Conservation (phyloP, 2,113 vertebrate species). For the Barbus barbus region DNA sequence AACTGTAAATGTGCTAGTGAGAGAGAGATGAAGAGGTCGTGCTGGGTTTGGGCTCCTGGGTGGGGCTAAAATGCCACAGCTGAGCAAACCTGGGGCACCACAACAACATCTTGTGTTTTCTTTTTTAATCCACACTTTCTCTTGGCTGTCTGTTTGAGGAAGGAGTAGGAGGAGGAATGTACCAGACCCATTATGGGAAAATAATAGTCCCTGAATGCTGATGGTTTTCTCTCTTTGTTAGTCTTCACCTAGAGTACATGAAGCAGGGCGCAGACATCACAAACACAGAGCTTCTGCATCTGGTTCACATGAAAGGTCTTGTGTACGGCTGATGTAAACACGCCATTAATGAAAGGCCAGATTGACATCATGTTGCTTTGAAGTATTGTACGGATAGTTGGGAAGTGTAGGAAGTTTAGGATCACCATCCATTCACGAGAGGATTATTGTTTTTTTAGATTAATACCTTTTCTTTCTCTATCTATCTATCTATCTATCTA, state of each 20-base stretch:
- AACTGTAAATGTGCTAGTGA: constrained; percentile 57
- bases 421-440: background rate
- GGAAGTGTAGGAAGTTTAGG: constrained; percentile 21
- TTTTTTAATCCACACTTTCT: constrained; percentile 73
- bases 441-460: background rate
- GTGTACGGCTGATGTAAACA: background rate
- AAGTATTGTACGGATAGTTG: constrained; percentile 9
- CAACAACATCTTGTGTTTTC: constrained; percentile 72
- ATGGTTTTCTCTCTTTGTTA: constrained; percentile 50
- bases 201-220: constrained; percentile 46
- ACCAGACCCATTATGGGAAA: constrained; percentile 64
- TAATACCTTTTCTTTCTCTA: background rate
- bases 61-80: constrained; percentile 76
- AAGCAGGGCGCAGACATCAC: constrained; percentile 42
- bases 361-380: constrained; percentile 28
- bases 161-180: constrained; percentile 61
- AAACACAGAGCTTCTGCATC: constrained; percentile 43
- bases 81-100: constrained; percentile 78
- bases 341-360: background rate
- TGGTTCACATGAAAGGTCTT: constrained; percentile 39
- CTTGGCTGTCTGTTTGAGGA: constrained; percentile 62
- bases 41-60: constrained; percentile 70
- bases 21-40: constrained; percentile 57
- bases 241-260: constrained; percentile 38
- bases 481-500: too few relatives aligned